Evolutionary conservation across 2,797 vertebrate species (phyloP).

Genomic region (Hyperoplus immaculatus): DNA sequence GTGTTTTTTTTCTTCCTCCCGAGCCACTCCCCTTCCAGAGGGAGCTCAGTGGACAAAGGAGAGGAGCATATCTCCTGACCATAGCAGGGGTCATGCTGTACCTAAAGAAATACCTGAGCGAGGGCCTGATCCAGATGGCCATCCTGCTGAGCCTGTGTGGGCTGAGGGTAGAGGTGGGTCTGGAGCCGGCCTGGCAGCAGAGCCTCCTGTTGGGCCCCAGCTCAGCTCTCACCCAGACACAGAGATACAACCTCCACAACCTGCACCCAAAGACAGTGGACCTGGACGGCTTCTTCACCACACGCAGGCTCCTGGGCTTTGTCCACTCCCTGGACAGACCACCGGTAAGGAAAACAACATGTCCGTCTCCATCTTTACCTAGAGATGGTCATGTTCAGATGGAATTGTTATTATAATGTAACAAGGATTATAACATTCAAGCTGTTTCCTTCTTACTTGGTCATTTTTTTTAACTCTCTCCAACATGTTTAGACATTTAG

Average conservation of each 20-base stretch:
- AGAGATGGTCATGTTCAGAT: neutral
- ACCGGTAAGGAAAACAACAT: conserved; percentile 51
- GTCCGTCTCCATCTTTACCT: neutral
- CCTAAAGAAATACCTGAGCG: conserved; percentile 95
- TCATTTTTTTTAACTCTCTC: neutral
- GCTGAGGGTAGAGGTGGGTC: conserved; percentile 91
- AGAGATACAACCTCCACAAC: conserved; percentile 88
- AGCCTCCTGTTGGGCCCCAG: conserved; percentile 89
- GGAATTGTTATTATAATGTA: neutral
- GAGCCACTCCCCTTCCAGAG: neutral
- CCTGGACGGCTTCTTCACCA: conserved; percentile 88
- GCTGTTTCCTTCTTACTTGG: neutral
- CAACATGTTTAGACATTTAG: no score
- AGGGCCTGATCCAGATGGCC: conserved; percentile 95
- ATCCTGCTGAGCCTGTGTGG: conserved; percentile 94
- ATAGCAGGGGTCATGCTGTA: conserved; percentile 74
- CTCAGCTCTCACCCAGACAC: conserved; percentile 89
- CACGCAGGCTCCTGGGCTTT: conserved; percentile 89
- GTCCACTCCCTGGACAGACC: conserved; percentile 90
- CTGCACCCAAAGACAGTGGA: conserved; percentile 90
- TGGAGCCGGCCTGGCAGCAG: conserved; percentile 89
- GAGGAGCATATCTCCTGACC: no score
- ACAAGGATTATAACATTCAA: neutral
- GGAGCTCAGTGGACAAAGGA: neutral
- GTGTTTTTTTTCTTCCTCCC: neutral